phyloP scores from a whole-genome alignment of 2,888 invertebrate genomes.

The Drosophila lacicola region DNA sequence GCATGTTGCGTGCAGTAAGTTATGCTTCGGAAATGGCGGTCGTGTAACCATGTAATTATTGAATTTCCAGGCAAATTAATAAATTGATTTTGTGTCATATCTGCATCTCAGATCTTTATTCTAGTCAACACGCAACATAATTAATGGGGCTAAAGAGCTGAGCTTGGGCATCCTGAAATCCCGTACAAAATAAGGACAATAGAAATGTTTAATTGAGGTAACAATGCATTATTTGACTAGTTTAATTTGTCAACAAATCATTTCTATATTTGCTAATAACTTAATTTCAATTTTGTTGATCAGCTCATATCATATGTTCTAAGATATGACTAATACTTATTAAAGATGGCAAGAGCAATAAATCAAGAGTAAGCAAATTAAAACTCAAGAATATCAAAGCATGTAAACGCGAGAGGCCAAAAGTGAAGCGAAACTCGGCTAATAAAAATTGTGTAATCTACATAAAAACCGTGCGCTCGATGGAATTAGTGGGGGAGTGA shows the following conservation, averaged over 20 bases:
- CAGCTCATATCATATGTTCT: slow-evolving; percentile 27
- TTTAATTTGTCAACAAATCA: not conserved
- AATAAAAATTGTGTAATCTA: slow-evolving; percentile 77
- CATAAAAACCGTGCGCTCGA: slow-evolving; percentile 50
- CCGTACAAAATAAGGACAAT: not conserved
- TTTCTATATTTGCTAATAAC: not conserved
- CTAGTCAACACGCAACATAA: slow-evolving; percentile 38
- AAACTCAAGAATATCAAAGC: slow-evolving; percentile 66
- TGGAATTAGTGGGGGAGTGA: not conserved
- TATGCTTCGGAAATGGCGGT: slow-evolving; percentile 67
- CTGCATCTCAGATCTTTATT: slow-evolving; percentile 1
- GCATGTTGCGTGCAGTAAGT: slow-evolving; percentile 71
- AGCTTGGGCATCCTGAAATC: not conserved
- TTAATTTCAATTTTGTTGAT: slow-evolving; percentile 12
- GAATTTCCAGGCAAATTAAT: slow-evolving; percentile 71
- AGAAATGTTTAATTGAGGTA: not conserved
- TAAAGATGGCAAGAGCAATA: slow-evolving; percentile 43
- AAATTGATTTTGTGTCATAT: slow-evolving; percentile 41
- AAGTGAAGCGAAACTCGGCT: slow-evolving; percentile 57
- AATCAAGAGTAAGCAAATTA: slow-evolving; percentile 67
- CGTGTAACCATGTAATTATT: slow-evolving; percentile 74
- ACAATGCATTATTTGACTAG: not conserved
- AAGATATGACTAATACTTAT: slow-evolving; percentile 28
- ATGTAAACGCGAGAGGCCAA: slow-evolving; percentile 37
- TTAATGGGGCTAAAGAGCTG: slow-evolving; percentile 26